A percentile compares a stretch with the other conserved stretches of the same genome.
Conservation (phyloP, 2,888 invertebrate genomes). For the Amiota communis region DNA sequence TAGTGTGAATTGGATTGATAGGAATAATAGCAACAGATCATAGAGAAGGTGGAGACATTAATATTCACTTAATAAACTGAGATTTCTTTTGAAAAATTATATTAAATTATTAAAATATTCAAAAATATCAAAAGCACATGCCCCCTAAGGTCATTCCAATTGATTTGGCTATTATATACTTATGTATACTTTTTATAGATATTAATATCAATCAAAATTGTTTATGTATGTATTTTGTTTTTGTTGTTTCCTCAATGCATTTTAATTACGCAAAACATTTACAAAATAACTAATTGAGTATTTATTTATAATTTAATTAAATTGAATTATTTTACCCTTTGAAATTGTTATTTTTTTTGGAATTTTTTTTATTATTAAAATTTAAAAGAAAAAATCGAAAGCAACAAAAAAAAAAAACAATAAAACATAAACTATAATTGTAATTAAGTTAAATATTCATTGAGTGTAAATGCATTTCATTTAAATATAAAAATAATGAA, state of each 20-base stretch:
- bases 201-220: background rate
- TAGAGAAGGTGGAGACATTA: too few relatives aligned
- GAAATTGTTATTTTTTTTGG: background rate
- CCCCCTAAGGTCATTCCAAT: background rate
- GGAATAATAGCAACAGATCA: too few relatives aligned
- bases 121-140: background rate
- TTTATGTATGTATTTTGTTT: background rate
- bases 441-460: background rate
- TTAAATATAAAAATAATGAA: background rate
- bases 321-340: background rate
- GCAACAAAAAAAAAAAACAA: background rate
- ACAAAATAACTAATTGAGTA: slow-evolving; percentile 23
- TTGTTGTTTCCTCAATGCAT: slow-evolving; percentile 4
- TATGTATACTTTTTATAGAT: background rate
- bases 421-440: background rate
- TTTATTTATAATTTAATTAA: slow-evolving; percentile 26
- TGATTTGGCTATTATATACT: background rate
- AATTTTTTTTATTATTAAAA: background rate
- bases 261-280: slow-evolving; percentile 17
- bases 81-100: background rate
- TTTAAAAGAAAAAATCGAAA: background rate
- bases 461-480: background rate
- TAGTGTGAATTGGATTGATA: too few relatives aligned
- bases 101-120: background rate
- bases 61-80: too few relatives aligned